Evolutionary conservation across 2,888 invertebrate genomes (phyloP).

Genomic region (Chesias legatella): DNA sequence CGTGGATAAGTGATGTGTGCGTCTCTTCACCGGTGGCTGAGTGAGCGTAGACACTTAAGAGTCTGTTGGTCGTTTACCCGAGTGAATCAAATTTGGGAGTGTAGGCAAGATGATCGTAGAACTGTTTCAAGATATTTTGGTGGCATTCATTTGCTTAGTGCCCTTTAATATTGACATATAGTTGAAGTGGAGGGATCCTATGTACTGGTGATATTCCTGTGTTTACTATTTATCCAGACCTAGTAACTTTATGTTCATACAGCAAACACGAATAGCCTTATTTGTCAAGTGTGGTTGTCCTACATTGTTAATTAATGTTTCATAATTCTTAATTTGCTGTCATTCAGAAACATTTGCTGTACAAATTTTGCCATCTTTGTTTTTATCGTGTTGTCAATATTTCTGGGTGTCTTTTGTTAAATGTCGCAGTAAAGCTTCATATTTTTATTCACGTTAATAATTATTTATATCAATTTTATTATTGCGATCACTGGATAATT

Average conservation of each 20-base stretch:
- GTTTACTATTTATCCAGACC: slow-evolving; percentile 25
- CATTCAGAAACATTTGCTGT: slow-evolving; percentile 7
- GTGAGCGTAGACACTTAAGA: slow-evolving; percentile 65
- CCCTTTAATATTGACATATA: slow-evolving; percentile 58
- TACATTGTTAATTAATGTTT: slow-evolving; percentile 37
- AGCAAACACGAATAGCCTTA: slow-evolving; percentile 11
- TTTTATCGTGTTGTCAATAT: slow-evolving; percentile 5
- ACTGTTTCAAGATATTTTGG: slow-evolving; percentile 71
- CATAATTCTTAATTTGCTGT: slow-evolving; percentile 24
- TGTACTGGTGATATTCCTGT: slow-evolving; percentile 59
- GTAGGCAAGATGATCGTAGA: slow-evolving; percentile 61
- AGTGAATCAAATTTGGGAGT: slow-evolving; percentile 55
- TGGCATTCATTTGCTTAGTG: slow-evolving; percentile 78
- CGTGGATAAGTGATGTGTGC: slow-evolving; percentile 55
- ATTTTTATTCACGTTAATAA: slow-evolving; percentile 8
- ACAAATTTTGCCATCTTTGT: slow-evolving; percentile 5
- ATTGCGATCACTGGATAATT: slow-evolving; percentile 1
- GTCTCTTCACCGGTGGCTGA: slow-evolving; percentile 49
- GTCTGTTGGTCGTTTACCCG: slow-evolving; percentile 51
- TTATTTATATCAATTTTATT: slow-evolving; percentile 1
- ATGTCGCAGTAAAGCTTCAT: slow-evolving; percentile 8
- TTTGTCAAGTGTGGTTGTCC: slow-evolving; percentile 16
- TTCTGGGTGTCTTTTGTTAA: slow-evolving; percentile 26
- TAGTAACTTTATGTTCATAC: slow-evolving; percentile 15
- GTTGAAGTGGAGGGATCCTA: slow-evolving; percentile 41